A percentile compares a stretch with the other conserved stretches of the same genome.
These are phyloP conservation scores for Sebastes hopkinsi DNA, from an alignment of 2,797 vertebrate genomes.

Conservation along the genomic window DNA sequence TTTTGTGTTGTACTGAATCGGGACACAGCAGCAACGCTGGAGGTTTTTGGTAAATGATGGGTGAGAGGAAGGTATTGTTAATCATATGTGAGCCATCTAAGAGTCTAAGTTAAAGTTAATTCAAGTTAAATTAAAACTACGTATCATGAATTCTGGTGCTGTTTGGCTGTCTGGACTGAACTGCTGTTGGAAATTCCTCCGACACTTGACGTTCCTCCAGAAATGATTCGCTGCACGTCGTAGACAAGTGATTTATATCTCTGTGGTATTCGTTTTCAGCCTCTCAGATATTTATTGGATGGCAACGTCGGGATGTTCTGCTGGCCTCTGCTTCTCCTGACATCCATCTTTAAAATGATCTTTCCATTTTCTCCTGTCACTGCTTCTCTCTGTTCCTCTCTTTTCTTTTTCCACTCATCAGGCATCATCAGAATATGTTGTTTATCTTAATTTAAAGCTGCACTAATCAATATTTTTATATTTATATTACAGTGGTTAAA, in stretches of 20 bases:
- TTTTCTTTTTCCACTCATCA: background rate
- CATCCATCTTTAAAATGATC: background rate
- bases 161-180: background rate
- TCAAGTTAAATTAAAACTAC: background rate
- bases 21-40: background rate
- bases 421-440: too few relatives aligned
- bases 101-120: background rate
- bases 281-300: background rate
- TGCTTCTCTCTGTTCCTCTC: background rate
- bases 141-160: background rate
- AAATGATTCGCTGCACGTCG: background rate
- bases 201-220: constrained; percentile 19
- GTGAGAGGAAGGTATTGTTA: too few relatives aligned
- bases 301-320: background rate
- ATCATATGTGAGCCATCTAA: too few relatives aligned
- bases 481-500: background rate
- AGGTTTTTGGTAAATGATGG: background rate
- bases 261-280: background rate
- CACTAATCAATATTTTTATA: background rate
- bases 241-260: constrained; percentile 16
- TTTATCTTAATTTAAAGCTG: background rate
- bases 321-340: constrained; percentile 6
- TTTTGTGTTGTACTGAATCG: background rate
- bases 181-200: constrained; percentile 3
- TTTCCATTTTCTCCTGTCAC: constrained; percentile 1